Evolutionary conservation across 2,113 vertebrate genomes (phyloP).

Genomic region (Melanerpes aurifrons): DNA sequence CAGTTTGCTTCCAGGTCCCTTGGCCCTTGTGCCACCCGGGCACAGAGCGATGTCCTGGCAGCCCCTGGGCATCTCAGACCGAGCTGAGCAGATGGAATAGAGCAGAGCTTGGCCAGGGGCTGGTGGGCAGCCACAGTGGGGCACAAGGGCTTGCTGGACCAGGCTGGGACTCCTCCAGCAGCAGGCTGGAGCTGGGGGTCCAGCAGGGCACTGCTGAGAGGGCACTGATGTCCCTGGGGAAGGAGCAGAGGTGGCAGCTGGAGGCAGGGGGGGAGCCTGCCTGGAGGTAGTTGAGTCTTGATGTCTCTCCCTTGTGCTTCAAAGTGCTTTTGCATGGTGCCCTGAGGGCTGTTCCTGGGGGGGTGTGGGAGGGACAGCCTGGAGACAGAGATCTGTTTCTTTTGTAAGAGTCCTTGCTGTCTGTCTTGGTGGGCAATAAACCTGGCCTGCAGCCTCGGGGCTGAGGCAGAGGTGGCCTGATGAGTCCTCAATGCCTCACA

Average conservation of each 20-base stretch:
- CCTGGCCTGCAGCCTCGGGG: background rate
- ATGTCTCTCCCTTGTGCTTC: background rate
- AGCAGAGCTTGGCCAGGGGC: background rate
- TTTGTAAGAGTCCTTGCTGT: constrained; percentile 37
- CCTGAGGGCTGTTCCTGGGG: background rate
- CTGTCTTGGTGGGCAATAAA: background rate
- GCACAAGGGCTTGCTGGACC: background rate
- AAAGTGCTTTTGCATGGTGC: background rate
- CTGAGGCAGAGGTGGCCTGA: background rate
- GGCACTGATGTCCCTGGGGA: background rate
- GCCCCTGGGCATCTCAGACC: fast-evolving
- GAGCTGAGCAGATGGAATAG: background rate
- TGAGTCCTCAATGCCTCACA: background rate
- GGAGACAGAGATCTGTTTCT: constrained; percentile 1
- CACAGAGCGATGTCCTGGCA: background rate
- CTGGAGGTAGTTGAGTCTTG: background rate
- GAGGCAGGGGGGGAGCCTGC: background rate
- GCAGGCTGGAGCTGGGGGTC: background rate
- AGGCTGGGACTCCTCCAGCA: background rate
- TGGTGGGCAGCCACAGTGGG: fast-evolving
- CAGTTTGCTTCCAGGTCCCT: background rate
- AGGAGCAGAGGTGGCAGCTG: background rate
- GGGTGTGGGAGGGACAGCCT: background rate
- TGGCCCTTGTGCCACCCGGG: background rate
- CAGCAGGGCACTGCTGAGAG: background rate